Conservation (phyloP, 2,113 vertebrate genomes). For the Calyptomena viridis region DNA sequence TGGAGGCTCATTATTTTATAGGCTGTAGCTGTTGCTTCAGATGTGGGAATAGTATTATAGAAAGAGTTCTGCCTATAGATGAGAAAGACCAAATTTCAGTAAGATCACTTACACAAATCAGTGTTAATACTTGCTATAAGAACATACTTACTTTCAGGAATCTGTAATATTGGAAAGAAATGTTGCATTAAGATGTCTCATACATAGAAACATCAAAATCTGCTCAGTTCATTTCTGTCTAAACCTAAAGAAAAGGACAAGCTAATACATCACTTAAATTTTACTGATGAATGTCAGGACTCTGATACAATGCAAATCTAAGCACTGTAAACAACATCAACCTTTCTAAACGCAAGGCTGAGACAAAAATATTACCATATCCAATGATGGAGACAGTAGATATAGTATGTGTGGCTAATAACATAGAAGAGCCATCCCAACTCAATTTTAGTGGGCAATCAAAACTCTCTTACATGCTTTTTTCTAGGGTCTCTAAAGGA, state of each 20-base stretch:
- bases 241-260: conserved; percentile 9
- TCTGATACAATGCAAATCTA: background rate
- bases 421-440: background rate
- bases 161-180: conserved; percentile 1
- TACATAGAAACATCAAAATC: background rate
- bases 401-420: background rate
- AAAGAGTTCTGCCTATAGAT: background rate
- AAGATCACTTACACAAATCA: background rate
- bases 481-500: background rate
- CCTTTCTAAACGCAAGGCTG: background rate
- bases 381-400: background rate
- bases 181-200: background rate
- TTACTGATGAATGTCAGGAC: conserved; percentile 3
- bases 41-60: background rate
- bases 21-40: background rate
- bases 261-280: conserved; percentile 7
- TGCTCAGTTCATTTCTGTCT: background rate
- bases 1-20: background rate
- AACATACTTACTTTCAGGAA: background rate
- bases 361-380: conserved; percentile 21
- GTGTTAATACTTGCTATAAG: background rate
- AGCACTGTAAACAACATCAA: conserved; percentile 17
- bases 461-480: background rate
- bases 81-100: background rate
- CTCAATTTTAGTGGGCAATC: background rate